These are phyloP conservation scores for Parazoanthus swiftii DNA, from an alignment of 92 coral and sea anemone genomes.

Conservation along the genomic window DNA sequence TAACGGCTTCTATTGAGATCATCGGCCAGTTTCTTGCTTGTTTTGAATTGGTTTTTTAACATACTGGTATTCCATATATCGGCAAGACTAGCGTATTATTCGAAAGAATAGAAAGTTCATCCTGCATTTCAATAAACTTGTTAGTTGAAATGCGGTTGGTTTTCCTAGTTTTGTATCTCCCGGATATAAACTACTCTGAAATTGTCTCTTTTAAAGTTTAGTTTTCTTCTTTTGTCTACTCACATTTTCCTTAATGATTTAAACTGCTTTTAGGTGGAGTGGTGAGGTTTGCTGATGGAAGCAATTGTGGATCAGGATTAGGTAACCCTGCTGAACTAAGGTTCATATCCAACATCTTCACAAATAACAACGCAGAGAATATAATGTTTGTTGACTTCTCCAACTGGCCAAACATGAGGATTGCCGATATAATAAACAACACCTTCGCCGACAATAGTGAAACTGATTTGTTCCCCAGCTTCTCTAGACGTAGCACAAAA, in stretches of 20 bases:
- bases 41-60: no score
- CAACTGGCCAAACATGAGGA: conserved; percentile 41
- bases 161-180: no score
- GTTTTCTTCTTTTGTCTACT: neutral
- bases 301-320: neutral
- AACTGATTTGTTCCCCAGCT: conserved; percentile 38
- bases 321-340: conserved; percentile 38
- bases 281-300: conserved; percentile 27
- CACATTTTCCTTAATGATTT: neutral
- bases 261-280: neutral
- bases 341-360: conserved; percentile 41
- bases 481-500: conserved; percentile 47
- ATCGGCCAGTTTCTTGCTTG: no score
- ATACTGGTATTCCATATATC: no score
- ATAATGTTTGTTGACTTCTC: conserved; percentile 47
- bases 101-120: no score
- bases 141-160: no score
- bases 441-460: conserved; percentile 50
- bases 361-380: conserved; percentile 50
- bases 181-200: no score
- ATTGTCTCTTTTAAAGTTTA: no score
- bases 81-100: no score
- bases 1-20: no score
- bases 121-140: no score
- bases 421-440: conserved; percentile 38